Evolutionary conservation across 1,140 invertebrate genomes (phyloP).

Genomic region (Aplysia californica): DNA sequence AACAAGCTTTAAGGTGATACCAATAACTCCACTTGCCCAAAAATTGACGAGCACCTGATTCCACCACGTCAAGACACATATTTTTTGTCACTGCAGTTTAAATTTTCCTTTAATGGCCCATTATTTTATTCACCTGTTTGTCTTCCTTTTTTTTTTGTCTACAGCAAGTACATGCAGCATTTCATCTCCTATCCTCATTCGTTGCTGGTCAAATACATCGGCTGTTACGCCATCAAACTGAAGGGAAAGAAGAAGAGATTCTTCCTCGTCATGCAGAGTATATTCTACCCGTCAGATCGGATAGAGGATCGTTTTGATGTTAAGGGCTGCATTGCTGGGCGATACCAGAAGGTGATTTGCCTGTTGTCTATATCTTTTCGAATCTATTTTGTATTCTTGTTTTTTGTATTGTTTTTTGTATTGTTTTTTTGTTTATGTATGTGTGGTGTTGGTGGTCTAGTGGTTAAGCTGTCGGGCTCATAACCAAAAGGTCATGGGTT

Average conservation of each 20-base stretch:
- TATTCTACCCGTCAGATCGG: conserved; percentile 46
- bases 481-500: background rate
- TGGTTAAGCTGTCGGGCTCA: background rate
- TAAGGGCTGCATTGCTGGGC: conserved; percentile 46
- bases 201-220: conserved; percentile 50
- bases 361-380: no score
- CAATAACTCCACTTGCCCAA: no score
- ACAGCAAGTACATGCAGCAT: conserved; percentile 49
- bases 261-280: conserved; percentile 53
- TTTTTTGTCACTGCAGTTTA: no score
- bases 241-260: conserved; percentile 41
- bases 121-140: no score
- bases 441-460: background rate
- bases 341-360: conserved; percentile 47
- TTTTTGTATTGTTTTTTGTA: no score
- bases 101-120: no score
- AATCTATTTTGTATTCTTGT: no score
- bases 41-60: no score
- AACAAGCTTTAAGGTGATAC: no score
- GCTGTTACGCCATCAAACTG: conserved; percentile 46
- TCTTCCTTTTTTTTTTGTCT: no score
- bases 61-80: no score
- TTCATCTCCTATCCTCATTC: conserved; percentile 50
- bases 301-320: conserved; percentile 50
- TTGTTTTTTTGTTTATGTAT: no score